Conservation (phyloP, 1,140 invertebrate species). For the Drosophila prosaltans region DNA sequence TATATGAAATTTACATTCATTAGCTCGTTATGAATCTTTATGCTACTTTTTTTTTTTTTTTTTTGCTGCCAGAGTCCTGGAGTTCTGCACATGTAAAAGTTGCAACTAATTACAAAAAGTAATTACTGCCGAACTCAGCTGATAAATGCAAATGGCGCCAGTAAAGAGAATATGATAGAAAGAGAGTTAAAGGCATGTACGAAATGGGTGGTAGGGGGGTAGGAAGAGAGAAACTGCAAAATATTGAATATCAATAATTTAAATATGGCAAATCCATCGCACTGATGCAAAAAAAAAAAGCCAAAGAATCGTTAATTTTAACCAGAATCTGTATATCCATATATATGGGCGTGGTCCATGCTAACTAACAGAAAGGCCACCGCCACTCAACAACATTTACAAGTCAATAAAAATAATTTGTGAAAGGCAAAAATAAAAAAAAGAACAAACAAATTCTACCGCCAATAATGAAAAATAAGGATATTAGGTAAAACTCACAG, state of each 20-base stretch:
- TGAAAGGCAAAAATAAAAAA: constrained; percentile 16
- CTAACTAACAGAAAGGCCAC: constrained; percentile 19
- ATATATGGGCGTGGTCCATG: constrained; percentile 34
- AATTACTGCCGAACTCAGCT: constrained; percentile 68
- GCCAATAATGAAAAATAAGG: constrained; percentile 54
- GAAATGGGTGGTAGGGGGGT: neutral
- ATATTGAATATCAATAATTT: constrained; percentile 67
- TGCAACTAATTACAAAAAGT: constrained; percentile 79
- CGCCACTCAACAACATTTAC: constrained; percentile 65
- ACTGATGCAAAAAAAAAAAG: neutral
- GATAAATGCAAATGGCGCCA: constrained; percentile 57
- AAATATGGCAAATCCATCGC: constrained; percentile 40
- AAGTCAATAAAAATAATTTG: constrained; percentile 80
- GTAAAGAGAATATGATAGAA: neutral
- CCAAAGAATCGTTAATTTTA: constrained; percentile 43
- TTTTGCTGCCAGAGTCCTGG: constrained; percentile 25
- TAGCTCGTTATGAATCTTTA: constrained; percentile 81
- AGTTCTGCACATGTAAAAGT: constrained; percentile 42
- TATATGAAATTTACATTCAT: constrained; percentile 79
- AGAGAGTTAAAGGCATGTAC: too few species aligned
- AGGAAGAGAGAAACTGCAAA: neutral
- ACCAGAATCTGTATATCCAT: constrained; percentile 14
- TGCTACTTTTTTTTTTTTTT: constrained; percentile 39
- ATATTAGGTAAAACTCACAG: constrained; percentile 55
- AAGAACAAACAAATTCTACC: constrained; percentile 70